Evolutionary conservation across 30 jellyfish, hydroid and myxozoan species (phyloP).

Genomic region (Chrysaora quinquecirrha): DNA sequence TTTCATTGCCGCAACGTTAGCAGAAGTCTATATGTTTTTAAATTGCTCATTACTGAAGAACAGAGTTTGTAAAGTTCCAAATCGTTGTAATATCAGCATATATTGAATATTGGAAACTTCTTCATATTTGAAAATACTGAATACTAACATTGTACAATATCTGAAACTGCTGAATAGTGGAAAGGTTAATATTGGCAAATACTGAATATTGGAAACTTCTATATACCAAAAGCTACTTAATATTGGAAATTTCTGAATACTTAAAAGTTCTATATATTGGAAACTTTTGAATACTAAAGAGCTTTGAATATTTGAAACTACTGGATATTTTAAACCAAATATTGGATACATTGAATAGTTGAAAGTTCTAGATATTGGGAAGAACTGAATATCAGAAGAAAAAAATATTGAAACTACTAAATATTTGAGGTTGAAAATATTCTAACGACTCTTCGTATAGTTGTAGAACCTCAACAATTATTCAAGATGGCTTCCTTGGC

Average conservation of each 20-base stretch:
- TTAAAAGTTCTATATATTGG: no score
- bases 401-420: not conserved
- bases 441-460: not conserved
- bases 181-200: not conserved
- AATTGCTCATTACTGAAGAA: constrained; percentile 77
- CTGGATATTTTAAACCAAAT: no score
- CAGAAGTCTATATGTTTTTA: constrained; percentile 68
- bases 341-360: no score
- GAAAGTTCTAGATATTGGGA: not conserved
- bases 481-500: constrained; percentile 6
- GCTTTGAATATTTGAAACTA: no score
- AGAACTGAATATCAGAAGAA: not conserved
- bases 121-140: not conserved
- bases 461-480: not conserved
- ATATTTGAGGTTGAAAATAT: no score
- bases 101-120: not conserved
- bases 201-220: not conserved
- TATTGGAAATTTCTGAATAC: no score
- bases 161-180: no score
- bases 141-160: not conserved
- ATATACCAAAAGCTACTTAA: not conserved
- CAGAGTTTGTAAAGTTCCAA: constrained; percentile 79
- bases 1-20: constrained; percentile 71
- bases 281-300: no score
- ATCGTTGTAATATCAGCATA: constrained; percentile 69